Evolutionary conservation across 2,888 invertebrate species (phyloP), one percentile per base, ranked within the genome.

Genomic region (Orchestes rusci): DNA sequence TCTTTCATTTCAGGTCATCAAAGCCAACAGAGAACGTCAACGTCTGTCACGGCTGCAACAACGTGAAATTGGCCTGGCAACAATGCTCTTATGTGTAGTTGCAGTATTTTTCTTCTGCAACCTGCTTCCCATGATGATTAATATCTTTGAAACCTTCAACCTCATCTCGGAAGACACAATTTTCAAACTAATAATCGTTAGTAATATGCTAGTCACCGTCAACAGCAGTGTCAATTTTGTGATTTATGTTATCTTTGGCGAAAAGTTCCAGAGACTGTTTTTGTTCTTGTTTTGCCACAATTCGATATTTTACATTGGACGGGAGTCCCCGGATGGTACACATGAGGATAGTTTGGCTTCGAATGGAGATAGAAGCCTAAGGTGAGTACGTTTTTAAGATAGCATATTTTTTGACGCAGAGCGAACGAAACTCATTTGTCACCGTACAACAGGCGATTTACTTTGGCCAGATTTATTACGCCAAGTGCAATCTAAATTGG

Each of bases 161-260:
- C 30, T 51, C n/a, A 39, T 35, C n/a, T 72, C 73, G 46, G 71
- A 60, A 37, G 36, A 56, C 42, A 32, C 76, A 78, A 10, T 23
- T 13, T 73, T 78, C 53, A 79, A 82, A 57, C 35, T 59, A 16
- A 82, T 90, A 39, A 84, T 86, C 61, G 76, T 79, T 27, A 90
- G 88, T 63, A 96, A 97, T 70, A 78, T 96, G 43, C 76, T 96
- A 51, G 94, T 97, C 43, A 95, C 93, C 52, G 82, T 96, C 66
- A 97, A 97, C 73, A 94, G 94, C 62, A 93, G 94, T 63, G 90
- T 95, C 51, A 97, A 97, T 71, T 96, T 97, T 68, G 82, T 97
- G 53, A 93, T 97, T 59, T 97, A 97, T 72, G 94, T 95, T 54
- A 94, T 94, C 54, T 95, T 96, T 67, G 96, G 96, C 1, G 91